Conservation (phyloP, 2,888 invertebrate species). For the Alviniconcha strummeri region DNA sequence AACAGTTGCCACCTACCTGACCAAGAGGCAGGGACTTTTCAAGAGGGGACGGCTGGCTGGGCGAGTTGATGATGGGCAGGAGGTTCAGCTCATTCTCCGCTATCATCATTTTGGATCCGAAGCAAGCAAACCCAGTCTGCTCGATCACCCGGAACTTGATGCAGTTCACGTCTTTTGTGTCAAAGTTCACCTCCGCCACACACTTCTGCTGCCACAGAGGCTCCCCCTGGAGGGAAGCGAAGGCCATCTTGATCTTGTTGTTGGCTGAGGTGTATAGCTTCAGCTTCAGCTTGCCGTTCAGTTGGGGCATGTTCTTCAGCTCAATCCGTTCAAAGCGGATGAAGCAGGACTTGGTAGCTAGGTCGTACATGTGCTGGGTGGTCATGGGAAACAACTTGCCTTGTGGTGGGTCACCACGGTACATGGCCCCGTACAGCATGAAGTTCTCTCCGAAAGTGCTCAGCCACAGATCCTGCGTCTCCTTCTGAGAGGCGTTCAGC, state of each 20-base stretch:
- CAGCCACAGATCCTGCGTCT: conserved; percentile 74
- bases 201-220: conserved; percentile 65
- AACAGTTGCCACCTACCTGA: neutral
- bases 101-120: conserved; percentile 42
- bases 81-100: conserved; percentile 38
- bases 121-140: conserved; percentile 71
- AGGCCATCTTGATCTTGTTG: conserved; percentile 25
- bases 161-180: conserved; percentile 70
- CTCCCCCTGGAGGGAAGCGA: conserved; percentile 52
- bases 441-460: conserved; percentile 72
- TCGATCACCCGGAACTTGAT: conserved; percentile 64
- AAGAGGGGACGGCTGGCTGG: neutral
- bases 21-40: conserved; percentile 25
- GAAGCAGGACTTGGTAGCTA: conserved; percentile 63
- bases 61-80: conserved; percentile 30
- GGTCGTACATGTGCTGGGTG: conserved; percentile 59
- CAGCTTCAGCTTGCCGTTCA: conserved; percentile 47
- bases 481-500: conserved; percentile 72
- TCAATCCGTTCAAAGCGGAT: conserved; percentile 50
- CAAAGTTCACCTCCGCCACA: conserved; percentile 66
- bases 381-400: conserved; percentile 71
- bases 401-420: conserved; percentile 73
- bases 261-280: conserved; percentile 39
- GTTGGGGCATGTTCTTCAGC: conserved; percentile 35
- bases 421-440: conserved; percentile 74